phyloP scores from a whole-genome alignment of 2,113 vertebrate species.

The Podarcis cretensis region DNA sequence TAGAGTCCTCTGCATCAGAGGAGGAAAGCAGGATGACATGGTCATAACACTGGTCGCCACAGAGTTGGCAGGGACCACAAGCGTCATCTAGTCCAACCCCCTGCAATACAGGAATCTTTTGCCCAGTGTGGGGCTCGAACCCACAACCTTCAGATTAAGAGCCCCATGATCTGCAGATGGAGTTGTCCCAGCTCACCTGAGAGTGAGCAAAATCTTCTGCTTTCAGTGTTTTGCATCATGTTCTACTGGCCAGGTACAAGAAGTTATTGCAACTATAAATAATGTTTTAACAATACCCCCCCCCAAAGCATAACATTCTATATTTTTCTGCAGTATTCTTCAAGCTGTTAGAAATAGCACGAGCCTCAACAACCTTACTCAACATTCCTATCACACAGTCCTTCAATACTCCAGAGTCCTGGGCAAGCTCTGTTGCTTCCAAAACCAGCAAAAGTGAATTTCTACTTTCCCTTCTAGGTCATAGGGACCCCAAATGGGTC shows the following conservation, averaged over 20 bases:
- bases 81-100: no score
- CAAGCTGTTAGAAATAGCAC: not conserved
- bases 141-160: no score
- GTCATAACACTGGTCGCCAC: no score
- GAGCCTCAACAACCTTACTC: not conserved
- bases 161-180: no score
- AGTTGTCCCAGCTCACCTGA: not conserved
- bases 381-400: not conserved
- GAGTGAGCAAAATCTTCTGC: not conserved
- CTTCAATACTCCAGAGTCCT: not conserved
- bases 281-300: not conserved
- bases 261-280: not conserved
- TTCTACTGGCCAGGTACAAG: not conserved
- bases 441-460: not conserved
- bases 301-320: not conserved
- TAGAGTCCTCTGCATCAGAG: no score
- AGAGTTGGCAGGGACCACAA: no score
- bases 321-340: not conserved
- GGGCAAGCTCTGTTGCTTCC: no score
- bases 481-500: not conserved
- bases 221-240: not conserved
- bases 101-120: no score
- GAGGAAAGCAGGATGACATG: no score
- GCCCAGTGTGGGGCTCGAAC: no score
- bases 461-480: not conserved